Base-by-base conservation (phyloP, 2,888 invertebrate species). In the Malacosoma neustria region DNA sequence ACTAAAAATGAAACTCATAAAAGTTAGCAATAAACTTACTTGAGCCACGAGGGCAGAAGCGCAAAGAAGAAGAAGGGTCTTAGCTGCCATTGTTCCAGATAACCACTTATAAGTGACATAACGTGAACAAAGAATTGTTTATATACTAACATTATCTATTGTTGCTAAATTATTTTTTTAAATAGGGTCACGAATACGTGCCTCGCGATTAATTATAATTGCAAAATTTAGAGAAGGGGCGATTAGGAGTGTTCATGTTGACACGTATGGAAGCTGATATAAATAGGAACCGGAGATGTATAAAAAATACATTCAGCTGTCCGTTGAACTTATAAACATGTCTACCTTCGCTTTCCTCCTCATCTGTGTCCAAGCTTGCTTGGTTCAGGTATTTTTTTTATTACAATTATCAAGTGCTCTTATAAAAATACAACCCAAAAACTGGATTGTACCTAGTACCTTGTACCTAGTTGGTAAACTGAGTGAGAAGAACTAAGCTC, bases 31-130 rank as follows among this genome's bases (percentile, higher is more conserved):
- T n/a, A n/a, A n/a, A n/a, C n/a, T n/a, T 42, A 56, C 51, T 49
- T 56, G 50, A 15, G 50, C 42, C 14, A 53, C 33, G 7, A 58
- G 42, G 32, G 49, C 51, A 14, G 46, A 48, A 38, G 51, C 49
- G 45, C 53, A 55, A 12, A 50, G 31, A 14, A 46, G 34, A 11
- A 51, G 35, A n/a, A 51, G 31, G 31, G 40, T 37, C 35, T 53
- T 56, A 35, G 41, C 40, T 30, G 46, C 45, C 54, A 57, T 57
- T 39, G 37, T 46, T n/a, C 7, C 11, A 9, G 11, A 13, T 15
- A 12, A 29, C 11, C 12, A 34, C 34, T 14, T 11, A 13, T n/a
- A 22, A 38, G 12, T 38, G 38, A 13, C 15, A 6, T 13, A 11
- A 4, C 1, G 6, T 14, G 11, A 14, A 2, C 6, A 5, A 12